A percentile compares a stretch with the other conserved stretches of the same genome.
Evolutionary conservation across 2,797 vertebrate genomes (phyloP).

Genomic region (Galaxias olidus): DNA sequence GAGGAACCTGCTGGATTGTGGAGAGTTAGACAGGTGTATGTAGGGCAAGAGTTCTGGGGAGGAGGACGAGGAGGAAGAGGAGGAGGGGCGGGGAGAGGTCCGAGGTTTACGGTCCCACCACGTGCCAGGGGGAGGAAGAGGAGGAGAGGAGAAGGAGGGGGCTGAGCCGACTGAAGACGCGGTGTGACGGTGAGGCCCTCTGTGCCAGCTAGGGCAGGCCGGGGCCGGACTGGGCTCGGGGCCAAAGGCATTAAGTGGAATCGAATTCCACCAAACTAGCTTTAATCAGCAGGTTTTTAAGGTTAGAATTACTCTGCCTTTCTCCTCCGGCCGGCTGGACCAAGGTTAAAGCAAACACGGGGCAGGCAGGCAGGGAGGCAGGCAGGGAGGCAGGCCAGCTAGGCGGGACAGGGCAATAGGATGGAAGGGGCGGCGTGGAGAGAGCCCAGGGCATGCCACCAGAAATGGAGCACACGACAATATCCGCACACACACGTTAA

Average conservation of each 20-base stretch:
- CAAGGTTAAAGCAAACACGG: conserved; percentile 95
- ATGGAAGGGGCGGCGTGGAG: conserved; percentile 63
- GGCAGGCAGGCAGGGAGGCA: conserved; percentile 69
- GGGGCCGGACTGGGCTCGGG: conserved; percentile 77
- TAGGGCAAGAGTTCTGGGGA: too few relatives aligned
- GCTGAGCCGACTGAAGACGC: conserved; percentile 70
- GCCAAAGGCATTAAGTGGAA: conserved; percentile 99
- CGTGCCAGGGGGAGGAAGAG: conserved; percentile 5
- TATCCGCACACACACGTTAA: background rate
- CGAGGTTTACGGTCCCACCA: conserved; percentile 35
- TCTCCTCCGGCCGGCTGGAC: conserved; percentile 88
- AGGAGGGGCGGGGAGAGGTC: conserved; percentile 7
- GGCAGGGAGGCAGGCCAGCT: conserved; percentile 67
- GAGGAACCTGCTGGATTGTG: background rate
- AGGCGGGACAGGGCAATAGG: conserved; percentile 53
- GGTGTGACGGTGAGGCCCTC: conserved; percentile 86
- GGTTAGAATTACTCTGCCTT: conserved; percentile 97
- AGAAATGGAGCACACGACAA: conserved; percentile 7
- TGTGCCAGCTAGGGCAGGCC: conserved; percentile 76
- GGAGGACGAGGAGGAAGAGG: background rate
- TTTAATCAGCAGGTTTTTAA: conserved; percentile 99
- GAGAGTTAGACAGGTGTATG: too few relatives aligned
- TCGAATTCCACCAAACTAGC: conserved; percentile 98
- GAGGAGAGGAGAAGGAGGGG: conserved; percentile 6
- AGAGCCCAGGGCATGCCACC: conserved; percentile 57